Conservation (phyloP, 2,797 vertebrate genomes). For the Pipistrellus kuhlii region DNA sequence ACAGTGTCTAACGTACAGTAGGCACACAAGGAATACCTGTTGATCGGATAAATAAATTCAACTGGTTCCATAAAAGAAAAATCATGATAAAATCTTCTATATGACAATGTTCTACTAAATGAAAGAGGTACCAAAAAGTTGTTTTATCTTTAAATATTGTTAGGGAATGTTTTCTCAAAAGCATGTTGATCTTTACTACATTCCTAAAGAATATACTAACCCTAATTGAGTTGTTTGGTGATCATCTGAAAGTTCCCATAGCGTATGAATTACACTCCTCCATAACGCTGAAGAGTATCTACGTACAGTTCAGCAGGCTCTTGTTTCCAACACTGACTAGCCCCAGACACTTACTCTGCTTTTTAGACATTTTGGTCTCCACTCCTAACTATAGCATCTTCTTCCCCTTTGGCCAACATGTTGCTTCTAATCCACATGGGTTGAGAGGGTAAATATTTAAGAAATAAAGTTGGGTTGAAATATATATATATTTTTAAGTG, state of each 20-base stretch:
- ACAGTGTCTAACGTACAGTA: neutral
- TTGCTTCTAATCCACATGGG: neutral
- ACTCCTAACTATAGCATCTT: neutral
- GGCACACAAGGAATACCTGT: neutral
- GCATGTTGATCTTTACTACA: neutral
- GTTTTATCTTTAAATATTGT: neutral
- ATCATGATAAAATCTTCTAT: neutral
- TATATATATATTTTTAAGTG: neutral
- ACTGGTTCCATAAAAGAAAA: neutral
- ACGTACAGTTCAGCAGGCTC: neutral
- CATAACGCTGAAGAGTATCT: neutral
- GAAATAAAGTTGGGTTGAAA: neutral
- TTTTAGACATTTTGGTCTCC: neutral
- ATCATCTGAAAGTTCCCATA: neutral
- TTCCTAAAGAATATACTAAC: neutral
- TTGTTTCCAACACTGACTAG: neutral
- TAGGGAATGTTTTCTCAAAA: slow-evolving; percentile 38
- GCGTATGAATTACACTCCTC: neutral
- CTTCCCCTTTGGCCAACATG: neutral
- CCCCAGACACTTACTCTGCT: neutral
- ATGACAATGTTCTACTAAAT: neutral
- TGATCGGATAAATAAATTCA: neutral
- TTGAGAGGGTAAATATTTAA: neutral
- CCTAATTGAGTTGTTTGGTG: neutral
- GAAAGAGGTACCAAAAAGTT: neutral